A percentile compares a stretch with the other conserved stretches of the same genome.
Conservation (phyloP, 1,140 invertebrate genomes). For the Drosophila kepulauana region DNA sequence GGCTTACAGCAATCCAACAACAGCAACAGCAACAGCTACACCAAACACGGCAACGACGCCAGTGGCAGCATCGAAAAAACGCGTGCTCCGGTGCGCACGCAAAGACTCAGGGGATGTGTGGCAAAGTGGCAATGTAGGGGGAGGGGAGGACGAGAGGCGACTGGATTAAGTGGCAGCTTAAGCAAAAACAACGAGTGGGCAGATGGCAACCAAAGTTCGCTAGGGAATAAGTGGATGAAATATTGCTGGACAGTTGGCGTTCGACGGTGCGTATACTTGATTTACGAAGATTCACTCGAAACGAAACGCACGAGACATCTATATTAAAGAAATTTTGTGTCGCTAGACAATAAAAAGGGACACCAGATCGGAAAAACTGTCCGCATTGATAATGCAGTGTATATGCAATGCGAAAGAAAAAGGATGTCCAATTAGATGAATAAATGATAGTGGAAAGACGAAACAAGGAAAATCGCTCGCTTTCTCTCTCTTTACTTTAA, state of each 20-base stretch:
- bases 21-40: slow-evolving; percentile 29
- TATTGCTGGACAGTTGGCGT: slow-evolving; percentile 50
- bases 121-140: slow-evolving; percentile 4
- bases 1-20: slow-evolving; percentile 57
- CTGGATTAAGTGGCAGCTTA: slow-evolving; percentile 81
- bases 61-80: slow-evolving; percentile 45
- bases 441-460: slow-evolving; percentile 2
- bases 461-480: not conserved
- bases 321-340: slow-evolving; percentile 9
- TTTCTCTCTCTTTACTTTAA: no score
- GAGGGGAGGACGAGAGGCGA: slow-evolving; percentile 49
- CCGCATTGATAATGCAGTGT: slow-evolving; percentile 1
- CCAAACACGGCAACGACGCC: slow-evolving; percentile 2
- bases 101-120: slow-evolving; percentile 46
- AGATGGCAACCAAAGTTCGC: slow-evolving; percentile 21
- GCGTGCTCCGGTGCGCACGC: slow-evolving; percentile 53
- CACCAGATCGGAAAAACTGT: not conserved
- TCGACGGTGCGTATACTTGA: slow-evolving; percentile 75
- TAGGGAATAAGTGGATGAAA: slow-evolving; percentile 51
- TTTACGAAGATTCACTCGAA: slow-evolving; percentile 42
- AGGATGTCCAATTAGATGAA: slow-evolving; percentile 19
- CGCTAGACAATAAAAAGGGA: not conserved
- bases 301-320: not conserved
- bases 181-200: slow-evolving; percentile 55
- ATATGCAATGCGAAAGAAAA: slow-evolving; percentile 1